A percentile compares a stretch with the other conserved stretches of the same genome.
phyloP scores from a whole-genome alignment of 2,888 invertebrate species.

The Morpho achilles region DNA sequence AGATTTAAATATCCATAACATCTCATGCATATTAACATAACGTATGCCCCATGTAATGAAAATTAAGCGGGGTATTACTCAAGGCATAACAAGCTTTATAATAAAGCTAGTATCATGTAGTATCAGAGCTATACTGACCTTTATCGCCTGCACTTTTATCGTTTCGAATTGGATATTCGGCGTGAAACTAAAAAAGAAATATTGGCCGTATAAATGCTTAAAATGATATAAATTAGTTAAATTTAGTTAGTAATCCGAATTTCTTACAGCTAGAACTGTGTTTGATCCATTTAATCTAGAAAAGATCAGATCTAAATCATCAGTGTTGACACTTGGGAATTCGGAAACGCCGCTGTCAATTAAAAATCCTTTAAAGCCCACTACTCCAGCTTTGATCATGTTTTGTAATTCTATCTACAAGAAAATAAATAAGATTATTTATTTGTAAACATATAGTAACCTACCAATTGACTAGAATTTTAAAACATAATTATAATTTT shows the following conservation, averaged over 20 bases:
- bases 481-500: too few relatives aligned
- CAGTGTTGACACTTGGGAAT: constrained; percentile 79
- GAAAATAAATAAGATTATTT: constrained; percentile 8
- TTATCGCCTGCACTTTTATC: neutral
- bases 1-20: too few relatives aligned
- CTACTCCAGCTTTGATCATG: constrained; percentile 81
- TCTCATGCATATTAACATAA: too few relatives aligned
- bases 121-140: constrained; percentile 5
- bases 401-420: constrained; percentile 71
- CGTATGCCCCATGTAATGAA: too few relatives aligned
- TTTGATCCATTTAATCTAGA: constrained; percentile 75
- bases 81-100: too few relatives aligned
- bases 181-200: constrained; percentile 81
- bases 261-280: constrained; percentile 81
- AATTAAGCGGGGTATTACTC: too few relatives aligned
- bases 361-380: constrained; percentile 86
- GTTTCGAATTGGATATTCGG: constrained; percentile 67
- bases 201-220: neutral
- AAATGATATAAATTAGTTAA: too few relatives aligned
- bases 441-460: neutral
- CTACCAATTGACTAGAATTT: too few relatives aligned
- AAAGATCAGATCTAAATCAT: constrained; percentile 77
- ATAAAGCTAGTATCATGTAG: neutral
- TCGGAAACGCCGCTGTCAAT: constrained; percentile 81
- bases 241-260: too few relatives aligned